phyloP scores from a whole-genome alignment of 2,888 invertebrate genomes.

The Oligia fasciuncula region DNA sequence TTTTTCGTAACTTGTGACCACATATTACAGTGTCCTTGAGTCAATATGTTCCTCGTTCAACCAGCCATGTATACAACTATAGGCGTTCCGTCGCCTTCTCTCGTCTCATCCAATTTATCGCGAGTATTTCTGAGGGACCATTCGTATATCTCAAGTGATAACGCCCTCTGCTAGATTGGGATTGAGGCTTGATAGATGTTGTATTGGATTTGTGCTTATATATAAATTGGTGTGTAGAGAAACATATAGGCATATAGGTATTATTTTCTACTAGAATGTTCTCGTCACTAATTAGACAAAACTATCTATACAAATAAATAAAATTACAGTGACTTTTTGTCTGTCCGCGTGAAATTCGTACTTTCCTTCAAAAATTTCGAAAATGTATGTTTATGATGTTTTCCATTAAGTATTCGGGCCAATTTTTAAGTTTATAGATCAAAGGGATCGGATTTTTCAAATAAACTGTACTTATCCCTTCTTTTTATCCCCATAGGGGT shows the following conservation, averaged over 20 bases:
- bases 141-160: conserved; percentile 61
- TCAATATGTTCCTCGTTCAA: conserved; percentile 2
- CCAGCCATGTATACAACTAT: conserved; percentile 22
- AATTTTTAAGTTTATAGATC: too few species aligned
- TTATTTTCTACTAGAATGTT: neutral
- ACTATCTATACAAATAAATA: neutral
- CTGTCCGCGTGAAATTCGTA: too few species aligned
- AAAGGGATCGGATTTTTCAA: too few species aligned
- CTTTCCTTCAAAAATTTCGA: too few species aligned
- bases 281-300: neutral
- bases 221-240: conserved; percentile 3
- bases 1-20: neutral
- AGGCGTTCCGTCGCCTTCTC: conserved; percentile 45
- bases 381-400: too few species aligned
- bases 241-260: conserved; percentile 3
- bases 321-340: too few species aligned
- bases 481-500: too few species aligned
- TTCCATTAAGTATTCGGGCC: too few species aligned
- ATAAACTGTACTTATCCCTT: too few species aligned
- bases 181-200: conserved; percentile 53
- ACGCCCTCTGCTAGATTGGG: conserved; percentile 56
- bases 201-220: conserved; percentile 43
- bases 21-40: neutral
- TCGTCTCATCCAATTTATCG: conserved; percentile 59
- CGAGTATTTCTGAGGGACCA: conserved; percentile 60